A percentile compares a stretch with the other conserved stretches of the same genome.
These are phyloP conservation scores for Ariolimax columbianus DNA, from an alignment of 2,888 invertebrate genomes.

Conservation along the genomic window DNA sequence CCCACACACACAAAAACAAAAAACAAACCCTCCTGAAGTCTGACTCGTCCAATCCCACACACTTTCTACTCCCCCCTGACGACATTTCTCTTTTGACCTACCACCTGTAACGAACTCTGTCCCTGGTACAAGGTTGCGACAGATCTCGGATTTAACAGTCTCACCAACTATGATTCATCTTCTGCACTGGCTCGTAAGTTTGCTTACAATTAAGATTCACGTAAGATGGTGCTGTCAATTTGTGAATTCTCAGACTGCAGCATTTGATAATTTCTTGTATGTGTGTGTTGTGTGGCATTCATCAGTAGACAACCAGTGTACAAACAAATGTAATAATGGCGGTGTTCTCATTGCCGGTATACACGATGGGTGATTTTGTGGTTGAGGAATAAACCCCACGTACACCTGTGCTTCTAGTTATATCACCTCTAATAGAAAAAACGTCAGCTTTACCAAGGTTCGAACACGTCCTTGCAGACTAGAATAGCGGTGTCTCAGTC, in stretches of 20 bases:
- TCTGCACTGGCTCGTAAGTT: background rate
- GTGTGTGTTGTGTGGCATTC: too few species aligned
- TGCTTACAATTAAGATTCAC: background rate
- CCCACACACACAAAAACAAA: too few species aligned
- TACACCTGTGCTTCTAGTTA: too few species aligned
- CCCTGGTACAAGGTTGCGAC: conserved; percentile 7
- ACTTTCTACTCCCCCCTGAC: background rate
- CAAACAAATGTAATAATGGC: too few species aligned
- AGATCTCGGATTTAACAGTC: background rate
- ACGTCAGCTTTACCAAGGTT: too few species aligned
- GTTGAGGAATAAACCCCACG: too few species aligned
- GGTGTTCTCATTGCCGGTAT: too few species aligned
- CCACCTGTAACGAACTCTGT: background rate
- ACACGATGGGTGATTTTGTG: too few species aligned
- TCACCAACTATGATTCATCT: background rate
- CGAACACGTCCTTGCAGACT: too few species aligned
- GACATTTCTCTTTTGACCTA: conserved; percentile 3
- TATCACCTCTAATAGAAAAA: too few species aligned
- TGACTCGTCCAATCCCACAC: background rate
- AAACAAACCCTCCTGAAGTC: background rate
- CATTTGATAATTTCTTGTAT: background rate
- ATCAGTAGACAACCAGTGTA: too few species aligned
- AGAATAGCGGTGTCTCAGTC: too few species aligned
- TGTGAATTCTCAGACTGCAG: background rate
- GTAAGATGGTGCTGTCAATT: background rate